phyloP scores from a whole-genome alignment of 2,797 vertebrate species.

The Thamnophis elegans region DNA sequence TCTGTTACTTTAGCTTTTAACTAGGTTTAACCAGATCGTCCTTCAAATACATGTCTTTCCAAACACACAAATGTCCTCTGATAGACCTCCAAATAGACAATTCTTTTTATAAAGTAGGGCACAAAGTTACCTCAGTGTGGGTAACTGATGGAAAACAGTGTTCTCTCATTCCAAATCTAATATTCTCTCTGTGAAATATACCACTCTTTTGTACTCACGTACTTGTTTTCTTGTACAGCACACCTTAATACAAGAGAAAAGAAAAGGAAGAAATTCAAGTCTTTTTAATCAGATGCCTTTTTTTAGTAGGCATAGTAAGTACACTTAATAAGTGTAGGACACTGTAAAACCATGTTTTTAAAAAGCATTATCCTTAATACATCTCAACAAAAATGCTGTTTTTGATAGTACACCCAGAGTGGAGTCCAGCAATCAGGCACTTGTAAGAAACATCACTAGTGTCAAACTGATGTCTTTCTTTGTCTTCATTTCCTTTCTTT shows the following conservation, averaged over 20 bases:
- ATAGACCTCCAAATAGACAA: neutral
- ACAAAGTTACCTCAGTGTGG: neutral
- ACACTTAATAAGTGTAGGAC: neutral
- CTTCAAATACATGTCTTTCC: neutral
- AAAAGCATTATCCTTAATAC: neutral
- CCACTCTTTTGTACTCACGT: neutral
- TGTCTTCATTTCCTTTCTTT: slow-evolving; percentile 25
- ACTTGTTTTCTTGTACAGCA: neutral
- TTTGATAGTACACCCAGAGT: neutral
- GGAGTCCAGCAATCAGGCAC: neutral
- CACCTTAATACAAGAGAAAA: neutral
- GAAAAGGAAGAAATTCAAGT: neutral
- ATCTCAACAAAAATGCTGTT: neutral
- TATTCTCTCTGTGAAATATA: neutral
- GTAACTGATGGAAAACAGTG: neutral
- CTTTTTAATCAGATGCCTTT: neutral
- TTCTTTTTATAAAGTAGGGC: neutral
- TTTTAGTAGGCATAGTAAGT: neutral
- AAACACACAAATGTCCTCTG: neutral
- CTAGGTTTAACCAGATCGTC: neutral
- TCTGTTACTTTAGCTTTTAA: neutral
- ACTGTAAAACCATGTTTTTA: neutral
- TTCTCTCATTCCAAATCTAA: neutral
- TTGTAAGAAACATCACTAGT: neutral
- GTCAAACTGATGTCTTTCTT: neutral